Conservation (phyloP, 2,888 invertebrate genomes). For the Machimus rusticus region DNA sequence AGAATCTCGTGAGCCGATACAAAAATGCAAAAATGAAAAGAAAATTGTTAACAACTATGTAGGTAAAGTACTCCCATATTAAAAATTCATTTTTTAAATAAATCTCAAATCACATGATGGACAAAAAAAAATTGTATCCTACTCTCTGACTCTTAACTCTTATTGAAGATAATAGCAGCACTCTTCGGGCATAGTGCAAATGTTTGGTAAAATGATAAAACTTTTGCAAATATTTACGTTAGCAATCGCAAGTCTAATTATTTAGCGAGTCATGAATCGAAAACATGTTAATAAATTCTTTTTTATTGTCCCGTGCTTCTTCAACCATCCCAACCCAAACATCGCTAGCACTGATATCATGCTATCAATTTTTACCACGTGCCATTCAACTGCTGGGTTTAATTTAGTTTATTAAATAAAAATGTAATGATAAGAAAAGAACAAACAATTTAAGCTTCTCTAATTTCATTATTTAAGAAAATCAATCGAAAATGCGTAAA, state of each 20-base stretch:
- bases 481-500: not conserved
- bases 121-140: not conserved
- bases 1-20: not conserved
- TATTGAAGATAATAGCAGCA: not conserved
- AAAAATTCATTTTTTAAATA: not conserved
- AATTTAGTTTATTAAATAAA: not conserved
- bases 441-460: not conserved
- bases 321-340: not conserved
- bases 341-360: not conserved
- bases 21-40: not conserved
- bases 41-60: not conserved
- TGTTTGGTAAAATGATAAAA: not conserved
- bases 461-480: not conserved
- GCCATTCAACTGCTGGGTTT: not conserved
- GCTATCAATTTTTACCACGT: not conserved
- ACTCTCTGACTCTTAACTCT: not conserved
- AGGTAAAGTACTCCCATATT: not conserved
- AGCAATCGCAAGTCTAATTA: not conserved
- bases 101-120: not conserved
- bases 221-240: not conserved
- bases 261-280: not conserved
- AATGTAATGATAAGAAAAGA: not conserved
- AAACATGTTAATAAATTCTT: not conserved
- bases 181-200: not conserved
- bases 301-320: not conserved